Conservation (phyloP, 2,113 vertebrate genomes). For the Percina caprodes region DNA sequence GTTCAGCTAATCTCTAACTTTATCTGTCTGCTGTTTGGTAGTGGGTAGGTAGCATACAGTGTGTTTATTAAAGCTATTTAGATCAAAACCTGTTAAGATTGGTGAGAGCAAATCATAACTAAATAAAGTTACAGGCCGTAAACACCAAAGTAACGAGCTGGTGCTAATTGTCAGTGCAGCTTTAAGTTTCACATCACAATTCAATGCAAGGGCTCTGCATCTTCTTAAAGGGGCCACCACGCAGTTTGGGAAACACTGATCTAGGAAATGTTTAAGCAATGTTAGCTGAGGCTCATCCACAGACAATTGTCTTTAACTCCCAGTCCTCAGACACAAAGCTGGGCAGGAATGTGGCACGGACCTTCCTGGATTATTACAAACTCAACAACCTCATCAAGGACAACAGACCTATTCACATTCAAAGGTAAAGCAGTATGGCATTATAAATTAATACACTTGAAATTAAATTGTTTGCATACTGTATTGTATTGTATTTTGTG, state of each 20-base stretch:
- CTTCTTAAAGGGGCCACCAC: not conserved
- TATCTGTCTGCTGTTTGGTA: too few species aligned
- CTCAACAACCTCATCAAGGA: slow-evolving; percentile 88
- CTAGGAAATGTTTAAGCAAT: not conserved
- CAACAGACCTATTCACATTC: slow-evolving; percentile 80
- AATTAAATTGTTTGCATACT: not conserved
- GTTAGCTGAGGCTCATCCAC: slow-evolving; percentile 3
- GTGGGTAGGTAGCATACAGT: too few species aligned
- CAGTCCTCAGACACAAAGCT: slow-evolving; percentile 92
- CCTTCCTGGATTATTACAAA: slow-evolving; percentile 97
- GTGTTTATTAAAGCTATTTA: too few species aligned
- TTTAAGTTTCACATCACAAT: not conserved
- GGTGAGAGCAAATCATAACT: too few species aligned
- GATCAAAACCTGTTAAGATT: too few species aligned
- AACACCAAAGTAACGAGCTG: not conserved
- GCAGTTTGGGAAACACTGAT: not conserved
- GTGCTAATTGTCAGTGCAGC: not conserved
- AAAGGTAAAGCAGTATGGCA: slow-evolving; percentile 74
- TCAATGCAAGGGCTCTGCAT: not conserved
- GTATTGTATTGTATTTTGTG: not conserved
- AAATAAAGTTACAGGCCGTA: too few species aligned
- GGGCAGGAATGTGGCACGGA: slow-evolving; percentile 95
- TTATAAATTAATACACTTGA: not conserved
- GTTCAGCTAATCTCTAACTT: not conserved
- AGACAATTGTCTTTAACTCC: slow-evolving; percentile 84